Conservation (phyloP, 1,140 invertebrate genomes). For the Cherax destructor region DNA sequence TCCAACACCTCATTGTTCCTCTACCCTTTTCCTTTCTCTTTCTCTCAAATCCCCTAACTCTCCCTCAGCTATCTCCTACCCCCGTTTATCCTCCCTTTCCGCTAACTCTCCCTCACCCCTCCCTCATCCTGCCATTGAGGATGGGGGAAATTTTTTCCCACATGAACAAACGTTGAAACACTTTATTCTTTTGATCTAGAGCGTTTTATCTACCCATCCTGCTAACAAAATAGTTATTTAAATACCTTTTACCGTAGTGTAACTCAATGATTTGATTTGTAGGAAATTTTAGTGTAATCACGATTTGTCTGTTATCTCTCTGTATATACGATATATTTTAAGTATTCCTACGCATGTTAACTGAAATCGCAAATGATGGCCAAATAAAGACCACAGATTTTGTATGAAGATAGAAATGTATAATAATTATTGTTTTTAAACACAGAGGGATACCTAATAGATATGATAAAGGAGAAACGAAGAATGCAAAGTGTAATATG, state of each 20-base stretch:
- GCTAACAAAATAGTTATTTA: not conserved
- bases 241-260: not conserved
- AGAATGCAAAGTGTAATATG: too few relatives aligned
- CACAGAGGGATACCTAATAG: too few relatives aligned
- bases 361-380: not conserved
- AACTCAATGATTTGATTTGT: not conserved
- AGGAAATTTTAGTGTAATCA: not conserved
- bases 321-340: not conserved
- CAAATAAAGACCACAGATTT: not conserved
- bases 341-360: not conserved
- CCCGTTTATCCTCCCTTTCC: not conserved
- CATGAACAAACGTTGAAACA: not conserved
- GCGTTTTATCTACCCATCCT: not conserved
- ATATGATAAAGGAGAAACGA: too few relatives aligned
- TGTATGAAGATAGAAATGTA: not conserved
- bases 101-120: not conserved
- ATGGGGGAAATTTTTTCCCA: not conserved
- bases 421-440: not conserved
- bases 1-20: too few relatives aligned
- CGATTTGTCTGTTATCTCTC: not conserved
- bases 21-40: too few relatives aligned
- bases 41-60: too few relatives aligned
- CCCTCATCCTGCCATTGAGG: not conserved
- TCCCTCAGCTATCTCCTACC: too few relatives aligned
- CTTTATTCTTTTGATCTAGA: not conserved